Conservation (phyloP, 23 tunicate species). For the Oikopleura dioica region DNA sequence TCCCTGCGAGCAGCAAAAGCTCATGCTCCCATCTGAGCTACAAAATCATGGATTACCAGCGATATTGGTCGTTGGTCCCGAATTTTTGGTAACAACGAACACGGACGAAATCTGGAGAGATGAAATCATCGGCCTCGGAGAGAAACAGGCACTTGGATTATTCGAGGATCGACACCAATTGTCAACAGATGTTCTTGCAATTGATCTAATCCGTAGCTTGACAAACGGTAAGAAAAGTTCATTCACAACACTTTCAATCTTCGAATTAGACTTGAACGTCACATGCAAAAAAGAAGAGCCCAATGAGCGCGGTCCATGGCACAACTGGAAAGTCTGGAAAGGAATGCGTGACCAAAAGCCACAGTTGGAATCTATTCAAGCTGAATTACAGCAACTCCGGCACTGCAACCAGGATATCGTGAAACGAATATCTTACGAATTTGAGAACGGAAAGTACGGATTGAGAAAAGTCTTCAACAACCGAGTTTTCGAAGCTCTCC, state of each 20-base stretch:
- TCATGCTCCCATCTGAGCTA: neutral
- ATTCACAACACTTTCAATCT: too few relatives aligned
- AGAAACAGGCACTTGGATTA: neutral
- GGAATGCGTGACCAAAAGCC: neutral
- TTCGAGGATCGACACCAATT: too few relatives aligned
- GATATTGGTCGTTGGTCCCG: neutral
- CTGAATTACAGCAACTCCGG: neutral
- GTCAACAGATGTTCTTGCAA: too few relatives aligned
- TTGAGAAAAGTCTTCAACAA: neutral
- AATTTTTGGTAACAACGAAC: neutral
- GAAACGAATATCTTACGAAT: neutral
- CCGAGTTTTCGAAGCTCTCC: neutral
- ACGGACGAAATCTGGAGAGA: neutral
- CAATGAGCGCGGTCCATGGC: neutral
- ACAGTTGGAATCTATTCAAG: neutral
- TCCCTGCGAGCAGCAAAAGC: neutral
- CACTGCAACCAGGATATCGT: neutral
- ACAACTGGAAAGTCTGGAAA: conserved; percentile 1
- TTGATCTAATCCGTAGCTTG: too few relatives aligned
- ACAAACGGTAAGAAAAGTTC: too few relatives aligned
- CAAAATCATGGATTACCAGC: neutral
- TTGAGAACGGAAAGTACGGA: conserved; percentile 8
- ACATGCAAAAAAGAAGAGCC: too few relatives aligned
- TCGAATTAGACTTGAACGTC: too few relatives aligned
- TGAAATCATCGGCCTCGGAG: neutral